Base-by-base conservation (phyloP, 2,797 vertebrate species). In the Sandelia bainsii region DNA sequence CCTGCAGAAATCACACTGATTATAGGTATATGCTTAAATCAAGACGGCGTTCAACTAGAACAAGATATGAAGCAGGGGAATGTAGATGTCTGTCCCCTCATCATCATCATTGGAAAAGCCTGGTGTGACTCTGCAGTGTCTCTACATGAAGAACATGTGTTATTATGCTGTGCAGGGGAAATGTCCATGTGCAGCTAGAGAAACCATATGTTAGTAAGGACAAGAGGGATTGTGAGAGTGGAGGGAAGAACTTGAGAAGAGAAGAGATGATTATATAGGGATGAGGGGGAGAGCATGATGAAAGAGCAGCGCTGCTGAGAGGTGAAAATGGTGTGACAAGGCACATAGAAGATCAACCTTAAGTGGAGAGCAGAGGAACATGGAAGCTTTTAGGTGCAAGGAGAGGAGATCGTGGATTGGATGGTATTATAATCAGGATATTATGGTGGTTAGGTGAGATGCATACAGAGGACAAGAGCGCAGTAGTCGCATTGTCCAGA, bases 151-250 rank as follows among this genome's bases (percentile, higher is more conserved):
- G 4, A 13, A 40, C 3, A 40, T 14, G 29, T 16, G 22, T 23
- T 40, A 53, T 20, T 12, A 64, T n/a, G n/a, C 5, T n/a, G 23
- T 52, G 3, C 37, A 51, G 14, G 10, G 25, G 4, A 52, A 52
- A 37, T 45, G 25, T 22, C 25, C n/a, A 2, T 22, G 27, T 29
- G 57, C 25, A 57, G 42, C 19, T 50, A 13, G 42, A 71, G 70
- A 54, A 77, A 75, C 54, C 50, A 5, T 13, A 51, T 44, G 45
- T 54, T 32, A 51, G 40, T 29, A 42, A 59, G 54, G 62, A 65
- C 44, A 69, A 50, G 32, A 29, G 25, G 14, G 23, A 29, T 14
- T 20, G 8, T 6, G 50, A 17, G 27, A 32, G 11, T 14, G 29
- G 13, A 19, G 8, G 22, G 46, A 8, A n/a, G 7, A 25, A 29